Conservation (phyloP, 2,888 invertebrate genomes). For the Diadegma fenestrale region DNA sequence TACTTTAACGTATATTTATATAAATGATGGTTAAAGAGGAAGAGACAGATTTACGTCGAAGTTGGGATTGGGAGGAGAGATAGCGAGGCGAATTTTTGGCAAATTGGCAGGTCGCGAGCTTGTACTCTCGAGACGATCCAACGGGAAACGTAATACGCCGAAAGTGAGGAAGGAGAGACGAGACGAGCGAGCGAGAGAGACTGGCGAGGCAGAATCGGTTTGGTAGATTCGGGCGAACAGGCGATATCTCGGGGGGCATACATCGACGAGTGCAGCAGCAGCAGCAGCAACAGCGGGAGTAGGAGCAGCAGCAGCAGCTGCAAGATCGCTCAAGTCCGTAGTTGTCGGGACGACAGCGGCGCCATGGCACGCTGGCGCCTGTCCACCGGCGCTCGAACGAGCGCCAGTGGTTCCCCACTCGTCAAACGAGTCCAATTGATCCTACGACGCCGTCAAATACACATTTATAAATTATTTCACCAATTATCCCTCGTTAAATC, state of each 20-base stretch:
- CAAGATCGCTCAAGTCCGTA: constrained; percentile 64
- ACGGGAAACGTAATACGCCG: constrained; percentile 52
- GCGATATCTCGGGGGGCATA: constrained; percentile 46
- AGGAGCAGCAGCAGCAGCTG: constrained; percentile 53
- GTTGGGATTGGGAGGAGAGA: constrained; percentile 24
- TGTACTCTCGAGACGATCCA: constrained; percentile 63
- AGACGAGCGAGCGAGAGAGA: constrained; percentile 21
- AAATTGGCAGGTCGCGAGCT: constrained; percentile 68
- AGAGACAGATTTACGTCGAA: not conserved
- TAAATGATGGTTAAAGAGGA: constrained; percentile 7
- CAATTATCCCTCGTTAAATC: constrained; percentile 1
- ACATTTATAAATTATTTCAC: constrained; percentile 23
- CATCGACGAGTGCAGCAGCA: constrained; percentile 46
- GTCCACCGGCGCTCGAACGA: constrained; percentile 55
- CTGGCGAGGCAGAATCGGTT: constrained; percentile 34
- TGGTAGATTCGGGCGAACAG: constrained; percentile 27
- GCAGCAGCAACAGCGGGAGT: constrained; percentile 56
- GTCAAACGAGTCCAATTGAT: constrained; percentile 53
- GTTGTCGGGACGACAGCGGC: constrained; percentile 55
- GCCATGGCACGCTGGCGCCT: constrained; percentile 65
- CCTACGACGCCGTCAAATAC: constrained; percentile 47
- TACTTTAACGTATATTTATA: not conserved
- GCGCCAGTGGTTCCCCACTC: constrained; percentile 61
- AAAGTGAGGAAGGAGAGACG: constrained; percentile 25
- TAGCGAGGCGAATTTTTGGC: constrained; percentile 63